Evolutionary conservation across 1,140 invertebrate species (phyloP).

Genomic region (Riptortus pedestris): DNA sequence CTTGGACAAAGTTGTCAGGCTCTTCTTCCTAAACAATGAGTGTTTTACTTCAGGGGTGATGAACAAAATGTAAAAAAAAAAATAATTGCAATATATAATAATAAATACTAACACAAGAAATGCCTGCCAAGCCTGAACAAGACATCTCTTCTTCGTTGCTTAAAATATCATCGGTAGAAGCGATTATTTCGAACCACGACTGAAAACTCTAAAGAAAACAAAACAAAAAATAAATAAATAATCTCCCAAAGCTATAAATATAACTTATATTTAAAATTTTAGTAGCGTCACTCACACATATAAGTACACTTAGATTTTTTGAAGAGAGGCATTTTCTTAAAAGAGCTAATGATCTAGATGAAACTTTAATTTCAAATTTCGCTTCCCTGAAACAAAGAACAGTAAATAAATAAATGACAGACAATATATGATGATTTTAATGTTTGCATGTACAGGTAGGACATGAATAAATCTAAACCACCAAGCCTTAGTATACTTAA

Average conservation of each 20-base stretch:
- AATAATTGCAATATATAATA: too few species aligned
- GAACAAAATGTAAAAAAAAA: background rate
- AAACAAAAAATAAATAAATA: background rate
- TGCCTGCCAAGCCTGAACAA: too few species aligned
- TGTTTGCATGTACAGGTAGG: too few species aligned
- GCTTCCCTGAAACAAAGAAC: conserved; percentile 28
- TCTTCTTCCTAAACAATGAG: background rate
- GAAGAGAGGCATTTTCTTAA: conserved; percentile 31
- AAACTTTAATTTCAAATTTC: conserved; percentile 31
- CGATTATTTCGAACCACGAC: conserved; percentile 31
- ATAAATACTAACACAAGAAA: too few species aligned
- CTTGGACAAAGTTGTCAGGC: background rate
- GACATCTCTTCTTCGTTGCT: conserved; percentile 25
- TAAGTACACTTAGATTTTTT: conserved; percentile 29
- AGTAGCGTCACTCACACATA: conserved; percentile 29
- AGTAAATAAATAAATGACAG: too few species aligned
- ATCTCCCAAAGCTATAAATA: background rate
- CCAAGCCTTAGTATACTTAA: too few species aligned
- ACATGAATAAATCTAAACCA: too few species aligned
- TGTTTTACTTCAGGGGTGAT: too few species aligned
- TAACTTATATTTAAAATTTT: background rate
- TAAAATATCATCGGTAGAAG: conserved; percentile 19
- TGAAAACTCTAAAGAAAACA: conserved; percentile 30
- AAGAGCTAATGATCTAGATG: conserved; percentile 23
- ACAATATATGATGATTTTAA: too few species aligned